phyloP scores from a whole-genome alignment of 2,113 vertebrate species.

The Meriones unguiculatus region DNA sequence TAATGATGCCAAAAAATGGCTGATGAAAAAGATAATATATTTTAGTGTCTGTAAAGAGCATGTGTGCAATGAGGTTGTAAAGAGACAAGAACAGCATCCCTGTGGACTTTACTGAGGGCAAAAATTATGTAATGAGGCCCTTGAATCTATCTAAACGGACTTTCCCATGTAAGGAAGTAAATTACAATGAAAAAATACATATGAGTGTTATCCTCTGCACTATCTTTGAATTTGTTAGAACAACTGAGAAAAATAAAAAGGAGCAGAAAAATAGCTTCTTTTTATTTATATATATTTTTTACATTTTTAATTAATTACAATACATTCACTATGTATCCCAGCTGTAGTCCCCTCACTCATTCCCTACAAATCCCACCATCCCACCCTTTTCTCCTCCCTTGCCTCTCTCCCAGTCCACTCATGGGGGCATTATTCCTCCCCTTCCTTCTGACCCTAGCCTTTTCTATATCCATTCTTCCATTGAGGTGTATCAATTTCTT shows the following conservation, averaged over 20 bases:
- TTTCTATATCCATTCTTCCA: too few species aligned
- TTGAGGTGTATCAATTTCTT: too few species aligned
- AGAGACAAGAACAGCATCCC: too few species aligned
- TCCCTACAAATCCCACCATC: too few species aligned
- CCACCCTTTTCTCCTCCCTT: too few species aligned
- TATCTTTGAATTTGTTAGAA: background rate
- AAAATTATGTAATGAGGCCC: background rate
- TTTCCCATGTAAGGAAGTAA: background rate
- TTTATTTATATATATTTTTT: background rate
- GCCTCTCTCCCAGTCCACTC: too few species aligned
- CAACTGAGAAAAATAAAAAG: background rate
- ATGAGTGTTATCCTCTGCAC: background rate
- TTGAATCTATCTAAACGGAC: background rate
- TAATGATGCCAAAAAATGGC: too few species aligned
- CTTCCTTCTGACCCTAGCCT: too few species aligned
- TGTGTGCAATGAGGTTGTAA: background rate
- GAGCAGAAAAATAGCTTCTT: background rate
- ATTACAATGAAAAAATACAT: background rate
- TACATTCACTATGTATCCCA: too few species aligned
- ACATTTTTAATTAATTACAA: too few species aligned
- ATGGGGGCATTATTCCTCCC: too few species aligned
- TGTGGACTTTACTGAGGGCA: background rate
- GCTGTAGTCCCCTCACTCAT: too few species aligned
- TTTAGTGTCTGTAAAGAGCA: background rate
- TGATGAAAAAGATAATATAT: background rate